A percentile compares a stretch with the other conserved stretches of the same genome.
Conservation (phyloP, 2,888 invertebrate species). For the Acronicta leporina region DNA sequence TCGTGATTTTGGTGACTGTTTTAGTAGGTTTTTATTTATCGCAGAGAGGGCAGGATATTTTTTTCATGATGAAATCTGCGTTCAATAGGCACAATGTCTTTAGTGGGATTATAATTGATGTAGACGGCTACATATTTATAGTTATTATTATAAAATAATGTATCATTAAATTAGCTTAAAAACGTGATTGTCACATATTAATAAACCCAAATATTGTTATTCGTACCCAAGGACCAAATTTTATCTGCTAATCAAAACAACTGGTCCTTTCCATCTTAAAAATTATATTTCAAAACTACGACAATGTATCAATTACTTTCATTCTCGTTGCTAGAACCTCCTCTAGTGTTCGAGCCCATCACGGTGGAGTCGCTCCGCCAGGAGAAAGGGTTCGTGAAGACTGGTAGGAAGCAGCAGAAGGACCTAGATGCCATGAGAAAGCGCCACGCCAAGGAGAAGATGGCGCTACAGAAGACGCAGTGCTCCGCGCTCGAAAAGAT, state of each 20-base stretch:
- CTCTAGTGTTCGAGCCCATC: constrained; percentile 96
- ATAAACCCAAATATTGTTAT: too few species aligned
- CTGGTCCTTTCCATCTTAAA: background rate
- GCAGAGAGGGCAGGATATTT: too few species aligned
- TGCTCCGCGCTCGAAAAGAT: constrained; percentile 97
- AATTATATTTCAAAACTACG: too few species aligned
- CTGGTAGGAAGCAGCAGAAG: constrained; percentile 98
- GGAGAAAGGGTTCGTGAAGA: constrained; percentile 97
- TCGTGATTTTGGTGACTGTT: constrained; percentile 1
- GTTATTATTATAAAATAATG: too few species aligned
- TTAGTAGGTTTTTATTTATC: background rate
- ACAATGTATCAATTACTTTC: background rate
- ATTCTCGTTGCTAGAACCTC: constrained; percentile 85
- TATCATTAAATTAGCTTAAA: too few species aligned
- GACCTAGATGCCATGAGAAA: constrained; percentile 97
- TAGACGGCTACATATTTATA: too few species aligned
- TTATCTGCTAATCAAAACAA: background rate
- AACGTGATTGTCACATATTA: too few species aligned
- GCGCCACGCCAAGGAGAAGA: constrained; percentile 97
- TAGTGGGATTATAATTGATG: too few species aligned
- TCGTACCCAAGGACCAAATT: background rate
- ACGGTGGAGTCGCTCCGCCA: constrained; percentile 95
- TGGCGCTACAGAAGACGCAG: constrained; percentile 96
- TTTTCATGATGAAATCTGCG: too few species aligned
- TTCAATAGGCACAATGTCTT: background rate